These are phyloP conservation scores for Conus ventricosus DNA, from an alignment of 1,140 invertebrate genomes.

Conservation along the genomic window DNA sequence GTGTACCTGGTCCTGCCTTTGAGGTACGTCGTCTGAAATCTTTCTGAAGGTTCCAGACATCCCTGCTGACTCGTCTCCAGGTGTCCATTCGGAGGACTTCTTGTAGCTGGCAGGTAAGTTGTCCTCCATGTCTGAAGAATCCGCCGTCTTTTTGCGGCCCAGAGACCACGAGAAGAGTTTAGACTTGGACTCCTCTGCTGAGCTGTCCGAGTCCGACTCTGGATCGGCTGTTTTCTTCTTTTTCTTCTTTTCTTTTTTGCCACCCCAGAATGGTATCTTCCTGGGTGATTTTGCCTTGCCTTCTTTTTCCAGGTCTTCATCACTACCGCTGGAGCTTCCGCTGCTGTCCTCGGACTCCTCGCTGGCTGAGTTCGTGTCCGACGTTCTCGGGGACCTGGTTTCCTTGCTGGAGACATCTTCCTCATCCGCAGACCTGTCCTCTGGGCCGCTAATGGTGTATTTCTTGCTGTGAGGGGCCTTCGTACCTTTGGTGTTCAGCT, in stretches of 20 bases:
- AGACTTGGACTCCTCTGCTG: conserved; percentile 2
- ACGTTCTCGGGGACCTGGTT: not conserved
- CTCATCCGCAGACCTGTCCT: not conserved
- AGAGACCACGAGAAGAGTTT: conserved; percentile 18
- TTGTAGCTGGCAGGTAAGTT: conserved; percentile 1
- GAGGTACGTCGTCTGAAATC: not conserved
- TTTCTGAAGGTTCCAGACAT: conserved; percentile 17
- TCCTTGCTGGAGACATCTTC: not conserved
- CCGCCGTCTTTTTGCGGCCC: conserved; percentile 16
- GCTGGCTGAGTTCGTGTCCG: not conserved
- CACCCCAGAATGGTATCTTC: conserved; percentile 12
- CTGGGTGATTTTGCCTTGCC: not conserved
- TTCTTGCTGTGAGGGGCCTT: not conserved
- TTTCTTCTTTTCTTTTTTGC: conserved; percentile 3
- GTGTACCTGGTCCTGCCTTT: not conserved
- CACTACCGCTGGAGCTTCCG: not conserved
- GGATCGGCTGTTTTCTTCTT: not conserved
- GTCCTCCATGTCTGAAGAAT: not conserved
- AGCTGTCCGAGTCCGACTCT: not conserved
- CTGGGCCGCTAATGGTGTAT: not conserved
- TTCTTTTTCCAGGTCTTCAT: not conserved
- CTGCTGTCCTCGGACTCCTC: conserved; percentile 15
- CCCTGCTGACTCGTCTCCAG: not conserved
- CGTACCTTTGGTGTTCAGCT: conserved; percentile 5
- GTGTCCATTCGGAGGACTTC: conserved; percentile 4